Conservation (phyloP, 2,797 vertebrate genomes). For the Falco peregrinus region DNA sequence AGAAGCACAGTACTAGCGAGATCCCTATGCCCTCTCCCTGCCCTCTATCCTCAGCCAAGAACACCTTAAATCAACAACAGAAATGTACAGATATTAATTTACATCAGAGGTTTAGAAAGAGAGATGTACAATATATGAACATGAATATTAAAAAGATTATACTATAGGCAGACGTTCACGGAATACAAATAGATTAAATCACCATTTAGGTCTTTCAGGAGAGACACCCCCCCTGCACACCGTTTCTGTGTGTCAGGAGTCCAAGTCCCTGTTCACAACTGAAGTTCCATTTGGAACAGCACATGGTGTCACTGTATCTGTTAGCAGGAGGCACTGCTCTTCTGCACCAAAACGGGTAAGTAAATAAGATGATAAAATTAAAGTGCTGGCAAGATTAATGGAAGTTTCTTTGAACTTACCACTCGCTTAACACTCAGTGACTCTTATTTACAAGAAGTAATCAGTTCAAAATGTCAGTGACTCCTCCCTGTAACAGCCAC, state of each 20-base stretch:
- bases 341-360: neutral
- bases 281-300: neutral
- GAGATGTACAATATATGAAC: neutral
- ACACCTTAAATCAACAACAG: neutral
- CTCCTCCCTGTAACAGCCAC: neutral
- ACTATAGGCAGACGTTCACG: neutral
- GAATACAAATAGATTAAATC: neutral
- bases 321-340: neutral
- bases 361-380: neutral
- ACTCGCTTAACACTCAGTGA: neutral
- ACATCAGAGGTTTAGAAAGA: neutral
- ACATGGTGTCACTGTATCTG: fast-evolving
- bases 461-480: neutral
- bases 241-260: neutral
- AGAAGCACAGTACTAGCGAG: neutral
- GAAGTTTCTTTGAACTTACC: neutral
- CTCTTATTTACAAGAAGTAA: neutral
- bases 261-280: fast-evolving
- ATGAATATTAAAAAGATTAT: neutral
- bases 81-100: neutral
- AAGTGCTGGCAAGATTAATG: neutral
- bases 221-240: fast-evolving
- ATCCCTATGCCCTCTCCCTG: neutral
- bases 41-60: neutral
- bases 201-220: neutral